A percentile compares a stretch with the other conserved stretches of the same genome.
phyloP scores from a whole-genome alignment of 2,113 vertebrate species.

The Elaphurus davidianus region DNA sequence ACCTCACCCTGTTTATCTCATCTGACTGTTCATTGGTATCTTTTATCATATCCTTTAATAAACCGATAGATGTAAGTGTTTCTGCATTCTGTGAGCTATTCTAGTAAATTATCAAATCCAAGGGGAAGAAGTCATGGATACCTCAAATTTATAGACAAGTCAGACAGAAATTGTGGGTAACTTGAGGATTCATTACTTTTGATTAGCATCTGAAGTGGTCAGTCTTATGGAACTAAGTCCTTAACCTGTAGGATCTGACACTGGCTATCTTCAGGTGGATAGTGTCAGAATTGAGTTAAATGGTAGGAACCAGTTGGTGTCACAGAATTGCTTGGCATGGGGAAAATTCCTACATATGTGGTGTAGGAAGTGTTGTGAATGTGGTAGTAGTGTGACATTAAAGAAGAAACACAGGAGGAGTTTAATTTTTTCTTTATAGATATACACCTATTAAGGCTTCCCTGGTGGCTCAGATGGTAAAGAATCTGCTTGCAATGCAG shows the following conservation, averaged over 20 bases:
- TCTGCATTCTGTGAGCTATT: neutral
- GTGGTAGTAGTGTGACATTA: neutral
- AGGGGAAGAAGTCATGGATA: neutral
- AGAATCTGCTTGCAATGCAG: neutral
- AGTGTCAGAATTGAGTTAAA: neutral
- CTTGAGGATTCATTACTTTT: neutral
- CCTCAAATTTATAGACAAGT: neutral
- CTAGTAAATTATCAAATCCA: neutral
- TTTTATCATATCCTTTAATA: neutral
- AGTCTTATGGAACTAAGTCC: neutral
- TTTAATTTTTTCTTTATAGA: neutral
- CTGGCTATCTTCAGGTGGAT: neutral
- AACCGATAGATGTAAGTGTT: neutral
- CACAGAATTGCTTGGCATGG: neutral
- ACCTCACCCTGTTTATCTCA: neutral
- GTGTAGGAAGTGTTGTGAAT: neutral
- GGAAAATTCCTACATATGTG: neutral
- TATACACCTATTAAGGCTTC: neutral
- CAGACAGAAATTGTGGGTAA: neutral
- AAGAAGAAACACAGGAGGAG: neutral
- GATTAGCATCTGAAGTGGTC: neutral
- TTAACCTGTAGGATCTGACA: neutral
- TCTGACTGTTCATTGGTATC: neutral
- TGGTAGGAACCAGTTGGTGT: neutral
- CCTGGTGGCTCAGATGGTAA: neutral